Percentiles rank a stretch among this genome's conserved stretches.
Conservation (phyloP, 2,888 invertebrate species). For the Epinotia nisella region DNA sequence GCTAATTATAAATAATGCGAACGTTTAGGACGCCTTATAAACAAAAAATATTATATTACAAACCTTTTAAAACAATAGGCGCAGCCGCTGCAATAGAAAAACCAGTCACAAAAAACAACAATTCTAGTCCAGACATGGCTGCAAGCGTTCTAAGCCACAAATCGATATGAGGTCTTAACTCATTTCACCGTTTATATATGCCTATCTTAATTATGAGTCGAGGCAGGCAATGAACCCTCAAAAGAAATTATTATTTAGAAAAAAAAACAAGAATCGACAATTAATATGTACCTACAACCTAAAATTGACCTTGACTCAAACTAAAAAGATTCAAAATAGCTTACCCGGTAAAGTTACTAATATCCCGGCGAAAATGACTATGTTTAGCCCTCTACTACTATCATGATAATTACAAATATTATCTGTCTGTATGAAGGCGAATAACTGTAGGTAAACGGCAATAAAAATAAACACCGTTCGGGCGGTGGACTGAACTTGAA, state of each 20-base stretch:
- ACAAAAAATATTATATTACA: conserved; percentile 40
- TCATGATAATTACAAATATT: conserved; percentile 31
- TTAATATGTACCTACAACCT: background rate
- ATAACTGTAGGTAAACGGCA: conserved; percentile 34
- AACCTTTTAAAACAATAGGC: conserved; percentile 67
- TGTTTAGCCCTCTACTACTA: conserved; percentile 28
- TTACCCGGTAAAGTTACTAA: background rate
- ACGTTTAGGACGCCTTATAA: background rate
- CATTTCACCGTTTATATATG: conserved; percentile 45
- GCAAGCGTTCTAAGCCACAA: conserved; percentile 15
- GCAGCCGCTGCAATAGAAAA: conserved; percentile 50
- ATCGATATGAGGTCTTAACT: conserved; percentile 42
- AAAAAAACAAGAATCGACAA: background rate
- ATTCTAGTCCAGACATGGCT: conserved; percentile 31
- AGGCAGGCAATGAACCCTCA: conserved; percentile 47
- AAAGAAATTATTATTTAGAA: background rate
- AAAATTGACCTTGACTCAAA: background rate
- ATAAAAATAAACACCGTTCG: conserved; percentile 41
- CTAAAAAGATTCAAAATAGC: background rate
- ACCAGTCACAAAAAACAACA: conserved; percentile 44
- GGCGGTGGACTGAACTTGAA: conserved; percentile 13
- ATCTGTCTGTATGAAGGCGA: conserved; percentile 31
- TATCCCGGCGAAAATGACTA: conserved; percentile 10
- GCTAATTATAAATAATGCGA: too few species aligned
- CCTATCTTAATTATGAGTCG: conserved; percentile 21